phyloP scores from a whole-genome alignment of 53 echinoderm and acorn worm genomes.

The Astropecten irregularis region DNA sequence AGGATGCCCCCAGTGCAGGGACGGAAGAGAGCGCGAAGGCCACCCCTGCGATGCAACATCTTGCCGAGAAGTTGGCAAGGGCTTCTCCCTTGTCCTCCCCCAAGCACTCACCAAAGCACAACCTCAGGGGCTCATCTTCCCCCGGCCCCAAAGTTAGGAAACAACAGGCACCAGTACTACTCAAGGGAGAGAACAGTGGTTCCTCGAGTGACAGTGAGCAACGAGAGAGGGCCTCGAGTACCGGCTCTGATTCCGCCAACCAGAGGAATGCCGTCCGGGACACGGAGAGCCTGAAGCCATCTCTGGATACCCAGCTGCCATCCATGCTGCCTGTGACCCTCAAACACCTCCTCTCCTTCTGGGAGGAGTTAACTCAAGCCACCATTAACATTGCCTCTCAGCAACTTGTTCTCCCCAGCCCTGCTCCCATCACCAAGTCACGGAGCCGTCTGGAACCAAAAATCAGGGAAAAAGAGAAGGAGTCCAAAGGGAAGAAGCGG shows the following conservation, averaged over 20 bases:
- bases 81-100: slow-evolving; percentile 69
- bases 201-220: slow-evolving; percentile 54
- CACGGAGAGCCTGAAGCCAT: slow-evolving; percentile 49
- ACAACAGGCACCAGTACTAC: slow-evolving; percentile 43
- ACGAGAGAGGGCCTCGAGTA: slow-evolving; percentile 82
- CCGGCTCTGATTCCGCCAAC: slow-evolving; percentile 66
- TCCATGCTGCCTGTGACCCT: slow-evolving; percentile 75
- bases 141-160: slow-evolving; percentile 53
- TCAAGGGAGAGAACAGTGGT: slow-evolving; percentile 35
- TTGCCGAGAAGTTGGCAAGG: slow-evolving; percentile 52
- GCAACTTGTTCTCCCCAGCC: slow-evolving; percentile 88
- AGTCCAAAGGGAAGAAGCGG: slow-evolving; percentile 89
- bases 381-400: slow-evolving; percentile 91
- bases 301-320: slow-evolving; percentile 9
- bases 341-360: slow-evolving; percentile 85
- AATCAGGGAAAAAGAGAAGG: slow-evolving; percentile 74
- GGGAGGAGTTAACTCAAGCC: slow-evolving; percentile 90
- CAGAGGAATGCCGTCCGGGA: slow-evolving; percentile 50
- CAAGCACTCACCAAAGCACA: slow-evolving; percentile 67
- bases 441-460: slow-evolving; percentile 37
- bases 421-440: slow-evolving; percentile 89
- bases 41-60: slow-evolving; percentile 30
- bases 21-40: slow-evolving; percentile 17
- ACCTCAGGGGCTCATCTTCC: slow-evolving; percentile 49
- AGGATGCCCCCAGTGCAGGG: background rate